A percentile compares a stretch with the other conserved stretches of the same genome.
phyloP scores from a whole-genome alignment of 2,888 invertebrate genomes.

The Callyntrura guangdongensis region DNA sequence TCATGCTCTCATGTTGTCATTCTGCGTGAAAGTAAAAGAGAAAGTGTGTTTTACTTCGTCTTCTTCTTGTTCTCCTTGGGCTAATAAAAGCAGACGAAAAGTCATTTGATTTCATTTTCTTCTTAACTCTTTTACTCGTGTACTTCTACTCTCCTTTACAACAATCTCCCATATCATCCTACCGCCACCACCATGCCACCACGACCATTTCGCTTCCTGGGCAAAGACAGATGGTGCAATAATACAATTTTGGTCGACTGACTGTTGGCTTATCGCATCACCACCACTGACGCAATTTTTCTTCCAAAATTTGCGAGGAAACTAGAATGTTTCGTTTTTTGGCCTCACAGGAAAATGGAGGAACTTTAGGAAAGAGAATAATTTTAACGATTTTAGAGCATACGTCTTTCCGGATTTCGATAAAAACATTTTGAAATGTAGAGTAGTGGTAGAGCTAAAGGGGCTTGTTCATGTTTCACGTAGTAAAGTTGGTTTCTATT shows the following conservation, averaged over 20 bases:
- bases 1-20: background rate
- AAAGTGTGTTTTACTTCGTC: background rate
- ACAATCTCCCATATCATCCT: background rate
- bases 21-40: background rate
- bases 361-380: background rate
- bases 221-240: slow-evolving; percentile 55
- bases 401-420: background rate
- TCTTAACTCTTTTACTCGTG: slow-evolving; percentile 17
- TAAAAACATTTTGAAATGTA: background rate
- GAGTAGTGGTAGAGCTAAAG: background rate
- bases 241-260: slow-evolving; percentile 54
- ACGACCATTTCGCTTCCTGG: background rate
- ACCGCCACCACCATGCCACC: background rate
- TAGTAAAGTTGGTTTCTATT: too few species aligned
- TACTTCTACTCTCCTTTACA: background rate
- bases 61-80: background rate
- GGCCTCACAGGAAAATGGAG: background rate
- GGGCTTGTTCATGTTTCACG: background rate
- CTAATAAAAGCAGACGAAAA: slow-evolving; percentile 55
- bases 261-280: slow-evolving; percentile 48
- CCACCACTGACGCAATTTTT: slow-evolving; percentile 35
- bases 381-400: slow-evolving; percentile 44
- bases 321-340: slow-evolving; percentile 20
- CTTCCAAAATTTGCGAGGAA: background rate
- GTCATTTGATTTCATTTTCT: slow-evolving; percentile 63